These are phyloP conservation scores for Hyphantria cunea DNA, from an alignment of 1,140 invertebrate species.

Conservation along the genomic window DNA sequence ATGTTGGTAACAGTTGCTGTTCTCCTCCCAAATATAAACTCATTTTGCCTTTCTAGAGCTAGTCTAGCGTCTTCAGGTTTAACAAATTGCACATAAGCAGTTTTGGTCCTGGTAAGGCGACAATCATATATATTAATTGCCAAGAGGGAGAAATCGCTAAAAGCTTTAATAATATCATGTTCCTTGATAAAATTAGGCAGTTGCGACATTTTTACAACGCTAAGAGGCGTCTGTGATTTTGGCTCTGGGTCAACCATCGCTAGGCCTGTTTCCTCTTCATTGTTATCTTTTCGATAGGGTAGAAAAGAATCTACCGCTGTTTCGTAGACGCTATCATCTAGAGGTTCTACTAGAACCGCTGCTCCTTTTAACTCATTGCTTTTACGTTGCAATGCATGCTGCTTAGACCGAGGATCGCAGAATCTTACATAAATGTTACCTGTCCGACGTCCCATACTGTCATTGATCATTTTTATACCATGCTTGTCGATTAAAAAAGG, in stretches of 20 bases:
- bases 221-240: constrained; percentile 41
- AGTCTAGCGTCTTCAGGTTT: constrained; percentile 85
- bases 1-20: constrained; percentile 49
- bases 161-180: constrained; percentile 89
- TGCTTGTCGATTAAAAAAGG: constrained; percentile 89
- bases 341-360: constrained; percentile 82
- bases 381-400: constrained; percentile 85
- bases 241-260: constrained; percentile 45
- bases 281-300: constrained; percentile 76
- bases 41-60: constrained; percentile 80
- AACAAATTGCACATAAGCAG: constrained; percentile 89
- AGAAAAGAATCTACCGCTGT: constrained; percentile 85
- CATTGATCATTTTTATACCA: constrained; percentile 93
- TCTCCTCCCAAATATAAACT: constrained; percentile 58
- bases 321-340: constrained; percentile 86
- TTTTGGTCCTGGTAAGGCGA: constrained; percentile 81
- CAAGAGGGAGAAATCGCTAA: constrained; percentile 87
- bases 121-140: constrained; percentile 86
- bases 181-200: constrained; percentile 89
- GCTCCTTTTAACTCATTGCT: constrained; percentile 84
- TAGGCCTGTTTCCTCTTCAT: constrained; percentile 45
- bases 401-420: constrained; percentile 84
- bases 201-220: constrained; percentile 85
- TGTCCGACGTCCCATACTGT: constrained; percentile 88
- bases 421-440: constrained; percentile 93